Percentiles rank a stretch among this genome's conserved stretches.
Conservation (phyloP, 2,888 invertebrate species). For the Leucophenga maculata region DNA sequence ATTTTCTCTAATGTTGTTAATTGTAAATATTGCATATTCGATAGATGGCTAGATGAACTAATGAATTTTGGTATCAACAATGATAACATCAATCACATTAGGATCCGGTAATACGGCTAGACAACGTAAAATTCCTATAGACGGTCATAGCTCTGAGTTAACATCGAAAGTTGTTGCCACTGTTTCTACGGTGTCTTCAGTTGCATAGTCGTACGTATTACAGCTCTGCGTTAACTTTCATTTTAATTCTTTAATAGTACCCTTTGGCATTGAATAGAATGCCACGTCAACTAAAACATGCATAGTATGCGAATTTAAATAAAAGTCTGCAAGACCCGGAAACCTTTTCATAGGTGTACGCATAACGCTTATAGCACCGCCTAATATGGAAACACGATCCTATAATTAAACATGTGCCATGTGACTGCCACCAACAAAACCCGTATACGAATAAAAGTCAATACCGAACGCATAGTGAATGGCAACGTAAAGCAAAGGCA, state of each 20-base stretch:
- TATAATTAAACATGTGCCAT: conserved; percentile 86
- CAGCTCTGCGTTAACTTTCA: conserved; percentile 86
- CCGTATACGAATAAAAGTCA: conserved; percentile 81
- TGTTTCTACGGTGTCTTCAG: conserved; percentile 59
- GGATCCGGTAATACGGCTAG: background rate
- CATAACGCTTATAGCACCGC: conserved; percentile 89
- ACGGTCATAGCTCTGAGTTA: conserved; percentile 71
- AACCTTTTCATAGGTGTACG: conserved; percentile 93
- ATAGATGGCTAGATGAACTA: conserved; percentile 32
- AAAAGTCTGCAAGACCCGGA: conserved; percentile 86
- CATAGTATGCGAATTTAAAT: conserved; percentile 93
- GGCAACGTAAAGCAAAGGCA: conserved; percentile 89
- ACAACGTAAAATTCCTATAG: conserved; percentile 47
- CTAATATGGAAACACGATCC: conserved; percentile 87
- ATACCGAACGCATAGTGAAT: conserved; percentile 85
- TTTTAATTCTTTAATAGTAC: conserved; percentile 83
- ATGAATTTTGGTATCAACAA: conserved; percentile 53
- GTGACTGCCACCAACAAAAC: conserved; percentile 86
- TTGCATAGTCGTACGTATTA: conserved; percentile 57
- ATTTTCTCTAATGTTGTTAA: conserved; percentile 22
- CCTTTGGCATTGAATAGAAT: conserved; percentile 83
- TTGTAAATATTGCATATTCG: conserved; percentile 13
- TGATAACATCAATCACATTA: conserved; percentile 40
- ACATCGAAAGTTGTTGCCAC: conserved; percentile 54
- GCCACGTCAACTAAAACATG: conserved; percentile 90